Base-by-base conservation (phyloP, 2,113 vertebrate genomes). In the Fulica atra region DNA sequence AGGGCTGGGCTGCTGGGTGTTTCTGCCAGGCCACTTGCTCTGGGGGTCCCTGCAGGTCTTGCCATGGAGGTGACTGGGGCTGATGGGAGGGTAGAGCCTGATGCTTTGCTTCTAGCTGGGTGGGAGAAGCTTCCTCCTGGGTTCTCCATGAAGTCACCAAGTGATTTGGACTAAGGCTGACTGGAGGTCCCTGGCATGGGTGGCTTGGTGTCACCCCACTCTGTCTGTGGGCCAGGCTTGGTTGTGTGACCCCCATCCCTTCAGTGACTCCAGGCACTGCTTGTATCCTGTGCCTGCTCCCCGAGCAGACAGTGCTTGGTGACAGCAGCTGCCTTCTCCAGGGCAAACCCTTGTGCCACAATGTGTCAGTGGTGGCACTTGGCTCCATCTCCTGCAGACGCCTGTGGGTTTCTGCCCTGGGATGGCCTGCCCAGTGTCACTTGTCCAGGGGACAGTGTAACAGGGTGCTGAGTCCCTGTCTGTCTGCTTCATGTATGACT, bases 271-370 rank as follows among this genome's bases (percentile, higher is more conserved):
- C 3, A 33, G 85, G 38, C 76, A 77, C 68, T 11, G 33, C 42
- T 53, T 54, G n/a, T 24, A 16, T 6, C 51, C 1, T 1, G 9
- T 4, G 24, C 3, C 63, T 15, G 10, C 15, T 69, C 35, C 57
- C 54, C 16, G 3, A 1, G 25, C 1, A 2, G 36, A 29, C 66
- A 68, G 16, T 3, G 6, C 33, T 19, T 1, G 8, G 9, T 0
- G 13, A 51, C 61, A 74, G 29, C 51, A 44, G 56, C 77, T 38
- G 21, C 38, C 25, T 24, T 5, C 48, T 31, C 35, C 0, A 4
- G 73, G 66, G 10, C 42, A 35, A 10, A 35, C 9, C 38, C 20
- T 19, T 11, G 74, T 84, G 48, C 79, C 61, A 8, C 7, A 16
- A 5, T 1, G 28, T 42, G 23, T 9, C 0, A 1, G 57, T 76